These are phyloP conservation scores for Eulacestoma nigropectus DNA, from an alignment of 2,113 vertebrate species.

Conservation along the genomic window DNA sequence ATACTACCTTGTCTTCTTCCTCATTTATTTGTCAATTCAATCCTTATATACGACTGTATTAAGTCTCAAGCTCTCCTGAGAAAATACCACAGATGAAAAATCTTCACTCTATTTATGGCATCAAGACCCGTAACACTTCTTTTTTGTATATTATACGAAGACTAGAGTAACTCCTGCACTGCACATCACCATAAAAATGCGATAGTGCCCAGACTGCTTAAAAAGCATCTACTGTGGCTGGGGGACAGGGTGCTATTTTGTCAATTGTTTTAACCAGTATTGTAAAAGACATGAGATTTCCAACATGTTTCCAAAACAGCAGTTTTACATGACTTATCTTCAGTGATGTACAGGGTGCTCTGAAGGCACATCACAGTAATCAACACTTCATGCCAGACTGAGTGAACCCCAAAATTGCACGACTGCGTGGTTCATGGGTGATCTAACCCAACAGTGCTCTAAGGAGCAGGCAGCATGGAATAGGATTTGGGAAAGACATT, in stretches of 20 bases:
- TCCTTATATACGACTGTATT: neutral
- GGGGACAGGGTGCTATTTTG: neutral
- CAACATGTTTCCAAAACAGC: neutral
- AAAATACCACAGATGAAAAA: neutral
- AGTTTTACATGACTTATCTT: neutral
- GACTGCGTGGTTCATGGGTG: neutral
- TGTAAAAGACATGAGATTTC: neutral
- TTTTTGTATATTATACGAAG: neutral
- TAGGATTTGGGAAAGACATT: neutral
- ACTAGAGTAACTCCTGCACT: neutral
- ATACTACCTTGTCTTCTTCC: neutral
- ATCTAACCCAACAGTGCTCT: neutral
- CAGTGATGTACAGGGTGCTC: neutral
- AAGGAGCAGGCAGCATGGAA: neutral
- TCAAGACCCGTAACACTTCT: neutral
- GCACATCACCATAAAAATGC: neutral
- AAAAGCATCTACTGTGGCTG: neutral
- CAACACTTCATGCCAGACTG: neutral
- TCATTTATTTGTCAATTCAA: neutral
- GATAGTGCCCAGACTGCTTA: neutral
- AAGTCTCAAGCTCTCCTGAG: neutral
- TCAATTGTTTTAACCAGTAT: neutral
- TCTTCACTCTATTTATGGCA: neutral
- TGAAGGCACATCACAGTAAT: neutral
- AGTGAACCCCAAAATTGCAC: neutral